These are phyloP conservation scores for Electrona antarctica DNA, from an alignment of 2,113 vertebrate species.

Conservation along the genomic window DNA sequence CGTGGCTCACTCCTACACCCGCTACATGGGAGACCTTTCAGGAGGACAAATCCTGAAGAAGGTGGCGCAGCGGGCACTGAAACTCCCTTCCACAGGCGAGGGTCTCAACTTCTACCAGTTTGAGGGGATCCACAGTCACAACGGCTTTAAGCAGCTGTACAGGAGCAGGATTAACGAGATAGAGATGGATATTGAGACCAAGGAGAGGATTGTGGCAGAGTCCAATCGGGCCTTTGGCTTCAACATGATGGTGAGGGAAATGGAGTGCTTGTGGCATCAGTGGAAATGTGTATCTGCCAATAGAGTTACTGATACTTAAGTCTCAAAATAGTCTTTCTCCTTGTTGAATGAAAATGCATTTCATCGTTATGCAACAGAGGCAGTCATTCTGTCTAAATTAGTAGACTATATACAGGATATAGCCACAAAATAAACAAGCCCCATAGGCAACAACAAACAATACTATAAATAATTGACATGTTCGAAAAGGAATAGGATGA, in stretches of 20 bases:
- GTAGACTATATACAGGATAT: no score
- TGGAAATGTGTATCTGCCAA: no score
- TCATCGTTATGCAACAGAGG: no score
- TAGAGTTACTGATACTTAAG: no score
- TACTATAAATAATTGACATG: no score
- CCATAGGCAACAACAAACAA: no score
- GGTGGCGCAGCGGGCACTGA: constrained; percentile 90
- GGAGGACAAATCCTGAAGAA: constrained; percentile 93
- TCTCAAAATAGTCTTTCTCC: no score
- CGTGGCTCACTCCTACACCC: constrained; percentile 89
- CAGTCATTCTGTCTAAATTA: no score
- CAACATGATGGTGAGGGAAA: constrained; percentile 85
- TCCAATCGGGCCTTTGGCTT: constrained; percentile 87
- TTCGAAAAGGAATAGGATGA: no score
- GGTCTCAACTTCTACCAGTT: constrained; percentile 89
- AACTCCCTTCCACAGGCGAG: constrained; percentile 85
- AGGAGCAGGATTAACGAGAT: constrained; percentile 89
- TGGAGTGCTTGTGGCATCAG: no score
- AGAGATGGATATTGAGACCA: constrained; percentile 81
- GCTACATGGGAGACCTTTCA: constrained; percentile 95
- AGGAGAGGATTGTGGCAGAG: constrained; percentile 85
- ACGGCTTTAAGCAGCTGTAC: constrained; percentile 92
- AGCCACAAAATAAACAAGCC: no score
- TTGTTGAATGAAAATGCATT: no score
- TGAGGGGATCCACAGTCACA: constrained; percentile 84